Evolutionary conservation across 2,113 vertebrate species (phyloP), one percentile per base, ranked within the genome.

Genomic region (Brevimyrus niger): DNA sequence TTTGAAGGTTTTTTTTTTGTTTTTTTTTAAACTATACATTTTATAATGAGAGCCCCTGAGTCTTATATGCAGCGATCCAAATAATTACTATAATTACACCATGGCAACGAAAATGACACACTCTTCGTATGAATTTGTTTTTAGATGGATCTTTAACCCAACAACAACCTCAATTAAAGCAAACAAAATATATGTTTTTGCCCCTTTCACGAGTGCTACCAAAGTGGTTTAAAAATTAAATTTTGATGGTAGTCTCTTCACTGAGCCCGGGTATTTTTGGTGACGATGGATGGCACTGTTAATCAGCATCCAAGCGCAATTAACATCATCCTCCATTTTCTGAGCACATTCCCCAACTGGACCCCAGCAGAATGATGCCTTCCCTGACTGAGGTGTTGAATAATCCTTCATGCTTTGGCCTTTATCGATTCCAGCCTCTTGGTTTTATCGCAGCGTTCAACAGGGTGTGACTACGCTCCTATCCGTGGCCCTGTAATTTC

Each of bases 401-500:
- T 87, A 87, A 87, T 87, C 48, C 21, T 53, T 21, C 86, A 53
- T 87, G 50, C 86, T 53, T 35, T 38, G 48, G 50, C 9, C 50
- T 55, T 87, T 55, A 87, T 87, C 58, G 48, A 87, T 87, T 87
- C 50, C 38, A 5, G 2, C 86, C 50, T 87, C 86, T 50, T 31
- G 48, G 86, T 55, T 87, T 87, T 55, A 87, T 87, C 86, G 38
- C 35, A 17, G 86, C 19, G 86, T 38, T 53, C 86, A 87, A 87
- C 86, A 87, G 86, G 86, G 58, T 55, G 86, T 87, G 86, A 87
- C 86, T 13, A n/a, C n/a, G 8, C 42, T 86, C 83, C 83, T 86
- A 27, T 31, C 83, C n/a, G 10, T 38, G 21, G 48, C 27, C 15
- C 35, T 55, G 35, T 58, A 51, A 87, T 87, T 53, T 87, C 86